phyloP scores from a whole-genome alignment of 2,888 invertebrate species.

The Barypeithes pellucidus region DNA sequence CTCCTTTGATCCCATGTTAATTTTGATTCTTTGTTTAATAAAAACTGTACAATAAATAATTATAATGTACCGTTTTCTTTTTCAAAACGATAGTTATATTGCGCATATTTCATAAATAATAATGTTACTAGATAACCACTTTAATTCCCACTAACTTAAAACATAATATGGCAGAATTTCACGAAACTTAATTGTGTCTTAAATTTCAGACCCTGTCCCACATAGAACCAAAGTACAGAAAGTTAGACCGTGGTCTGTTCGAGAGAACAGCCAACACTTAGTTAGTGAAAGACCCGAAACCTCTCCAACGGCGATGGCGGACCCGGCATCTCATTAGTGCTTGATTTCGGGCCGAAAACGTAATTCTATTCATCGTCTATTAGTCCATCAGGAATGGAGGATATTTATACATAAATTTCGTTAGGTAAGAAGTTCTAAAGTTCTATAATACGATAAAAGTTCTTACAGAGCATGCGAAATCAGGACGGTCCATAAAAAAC shows the following conservation, averaged over 20 bases:
- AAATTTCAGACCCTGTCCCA: constrained; percentile 38
- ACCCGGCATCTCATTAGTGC: constrained; percentile 48
- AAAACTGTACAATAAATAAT: no score
- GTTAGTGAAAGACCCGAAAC: constrained; percentile 50
- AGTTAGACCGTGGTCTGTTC: constrained; percentile 46
- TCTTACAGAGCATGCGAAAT: no score
- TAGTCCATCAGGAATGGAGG: constrained; percentile 11
- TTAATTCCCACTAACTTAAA: background rate
- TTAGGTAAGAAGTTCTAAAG: background rate
- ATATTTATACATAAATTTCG: background rate
- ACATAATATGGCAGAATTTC: constrained; percentile 8
- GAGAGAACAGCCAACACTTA: constrained; percentile 43
- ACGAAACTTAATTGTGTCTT: constrained; percentile 36
- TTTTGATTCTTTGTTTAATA: no score
- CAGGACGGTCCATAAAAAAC: no score
- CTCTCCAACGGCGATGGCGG: constrained; percentile 49
- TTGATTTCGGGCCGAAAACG: constrained; percentile 37
- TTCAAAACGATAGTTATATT: no score
- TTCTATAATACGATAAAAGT: no score
- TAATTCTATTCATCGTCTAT: constrained; percentile 28
- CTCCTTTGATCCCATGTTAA: no score
- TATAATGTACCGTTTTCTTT: no score
- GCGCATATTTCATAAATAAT: no score
- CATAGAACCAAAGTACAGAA: constrained; percentile 39
- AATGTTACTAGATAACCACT: no score